Base-by-base conservation (phyloP, 2,888 invertebrate species). In the Lampropteryx suffumata region DNA sequence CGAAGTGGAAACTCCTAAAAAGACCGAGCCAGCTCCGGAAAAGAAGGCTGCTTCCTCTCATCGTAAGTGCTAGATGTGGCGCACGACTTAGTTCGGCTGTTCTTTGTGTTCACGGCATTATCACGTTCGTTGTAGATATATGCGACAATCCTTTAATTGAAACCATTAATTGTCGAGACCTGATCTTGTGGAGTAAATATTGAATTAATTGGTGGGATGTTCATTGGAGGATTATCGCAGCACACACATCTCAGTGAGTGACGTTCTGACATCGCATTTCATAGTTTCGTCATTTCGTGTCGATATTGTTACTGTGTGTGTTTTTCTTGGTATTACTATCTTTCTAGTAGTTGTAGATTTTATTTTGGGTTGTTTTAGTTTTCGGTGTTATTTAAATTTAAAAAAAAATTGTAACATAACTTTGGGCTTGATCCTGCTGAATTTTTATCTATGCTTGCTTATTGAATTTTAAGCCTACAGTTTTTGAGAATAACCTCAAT, bases 1-100 rank as follows among this genome's bases (percentile, higher is more conserved):
- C 85, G 82, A 91, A 85, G 86, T 89, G 90, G 83, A 91, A 71
- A 81, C 89, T 71, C 81, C 87, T 83, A 87, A 90, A 90, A 88
- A 85, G 82, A 69, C 73, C 78, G 90, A 89, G 79, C 82, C 82
- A 82, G 80, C 85, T 79, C 73, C 87, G 71, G 90, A 90, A 70
- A 89, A 89, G 86, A 90, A 88, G 80, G 69, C 84, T 64, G 73
- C 83, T 68, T 73, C 82, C 70, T 84, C 88, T 67, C 87, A 89
- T 82, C 88, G 90, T 90, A 90, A 90, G 90, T 90, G 86, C 85
- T 87, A 86, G 83, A 79, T 79, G 79, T 84, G 79, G 76, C 79
- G 82, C 86, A 85, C 79, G 61, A 65, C 67, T 76, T 64, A 62
- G 59, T 44, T 54, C 50, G 51, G 54, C 42, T 57, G 42, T 50